A percentile compares a stretch with the other conserved stretches of the same genome.
Evolutionary conservation across 2,888 invertebrate genomes (phyloP).

Genomic region (Molorchus minor): DNA sequence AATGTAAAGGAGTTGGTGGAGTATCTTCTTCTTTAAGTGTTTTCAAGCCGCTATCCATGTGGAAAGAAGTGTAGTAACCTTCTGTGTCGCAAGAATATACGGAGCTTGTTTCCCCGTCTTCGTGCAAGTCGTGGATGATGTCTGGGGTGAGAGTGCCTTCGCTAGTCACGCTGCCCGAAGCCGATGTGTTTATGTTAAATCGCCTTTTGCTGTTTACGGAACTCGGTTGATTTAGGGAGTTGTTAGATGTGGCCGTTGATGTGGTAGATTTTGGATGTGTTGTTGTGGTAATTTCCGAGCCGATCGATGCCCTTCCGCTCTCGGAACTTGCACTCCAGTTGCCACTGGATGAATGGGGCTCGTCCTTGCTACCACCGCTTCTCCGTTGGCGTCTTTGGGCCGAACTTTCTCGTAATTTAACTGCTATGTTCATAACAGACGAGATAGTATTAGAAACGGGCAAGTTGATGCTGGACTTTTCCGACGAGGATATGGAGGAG

Average conservation of each 20-base stretch:
- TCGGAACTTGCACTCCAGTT: conserved; percentile 96
- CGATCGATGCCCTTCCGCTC: conserved; percentile 85
- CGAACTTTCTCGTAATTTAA: conserved; percentile 81
- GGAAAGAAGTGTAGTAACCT: conserved; percentile 97
- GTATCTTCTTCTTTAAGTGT: conserved; percentile 82
- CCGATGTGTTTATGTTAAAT: conserved; percentile 73
- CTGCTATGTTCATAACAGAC: conserved; percentile 69
- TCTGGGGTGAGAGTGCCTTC: conserved; percentile 87
- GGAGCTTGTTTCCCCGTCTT: conserved; percentile 88
- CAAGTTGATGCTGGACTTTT: conserved; percentile 71
- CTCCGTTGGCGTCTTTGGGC: conserved; percentile 76
- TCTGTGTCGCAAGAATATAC: conserved; percentile 97
- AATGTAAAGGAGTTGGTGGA: conserved; percentile 77
- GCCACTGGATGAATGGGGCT: conserved; percentile 89
- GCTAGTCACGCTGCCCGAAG: conserved; percentile 84
- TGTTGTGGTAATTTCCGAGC: conserved; percentile 81
- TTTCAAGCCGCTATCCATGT: conserved; percentile 93
- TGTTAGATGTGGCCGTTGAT: conserved; percentile 74
- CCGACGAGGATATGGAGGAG: conserved; percentile 76
- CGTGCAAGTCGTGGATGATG: conserved; percentile 80
- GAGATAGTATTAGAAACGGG: conserved; percentile 66
- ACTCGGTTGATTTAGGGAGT: conserved; percentile 74
- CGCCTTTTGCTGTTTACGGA: conserved; percentile 76
- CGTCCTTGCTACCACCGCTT: conserved; percentile 75
- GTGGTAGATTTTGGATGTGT: conserved; percentile 77